Evolutionary conservation across 2,113 vertebrate genomes (phyloP), one percentile per base, ranked within the genome.

Genomic region (Paradoxurus hermaphroditus): DNA sequence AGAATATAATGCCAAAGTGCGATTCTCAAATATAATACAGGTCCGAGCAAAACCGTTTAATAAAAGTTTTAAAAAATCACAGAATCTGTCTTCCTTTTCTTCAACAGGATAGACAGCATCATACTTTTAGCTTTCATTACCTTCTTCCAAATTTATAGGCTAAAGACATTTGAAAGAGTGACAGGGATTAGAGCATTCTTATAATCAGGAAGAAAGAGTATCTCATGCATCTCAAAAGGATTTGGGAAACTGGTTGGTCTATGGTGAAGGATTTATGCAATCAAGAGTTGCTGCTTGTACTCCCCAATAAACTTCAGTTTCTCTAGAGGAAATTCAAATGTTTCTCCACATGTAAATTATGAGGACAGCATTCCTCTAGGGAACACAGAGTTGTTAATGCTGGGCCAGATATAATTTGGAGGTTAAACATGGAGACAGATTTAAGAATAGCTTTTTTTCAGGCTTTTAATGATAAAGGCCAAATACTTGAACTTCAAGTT

Each of bases 401-500:
- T 94, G n/a, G 41, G 34, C n/a, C 18, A 72, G 13, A 82, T 41
- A 77, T 39, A 90, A 95, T 85, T 73, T 92, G 25, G 16, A 82
- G 70, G 49, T 91, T 93, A 92, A 91, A 82, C 21, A 53, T 41
- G 21, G 81, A 77, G 31, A 25, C 27, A 88, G 13, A 91, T 85
- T 94, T 96, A 95, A 96, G 49, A 91, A 85, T 34, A 83, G 9
- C 23, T 77, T 93, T n/a, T 72, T 41, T 46, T 86, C 73, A 73
- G 56, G 34, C 84, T 92, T 95, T 94, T 94, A 97, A 95, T 92
- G 90, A 96, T 91, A 93, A 86, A 96, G 85, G 14, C 63, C 94
- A 95, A 86, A 92, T 51, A 94, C 65, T 97, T 97, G 94, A 96
- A 97, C 65, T 97, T 96, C 68, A 49, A 92, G 18, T 92, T 95